A percentile compares a stretch with the other conserved stretches of the same genome.
Evolutionary conservation across 1,140 invertebrate genomes (phyloP).

Genomic region (Lysiphlebus fabarum): DNA sequence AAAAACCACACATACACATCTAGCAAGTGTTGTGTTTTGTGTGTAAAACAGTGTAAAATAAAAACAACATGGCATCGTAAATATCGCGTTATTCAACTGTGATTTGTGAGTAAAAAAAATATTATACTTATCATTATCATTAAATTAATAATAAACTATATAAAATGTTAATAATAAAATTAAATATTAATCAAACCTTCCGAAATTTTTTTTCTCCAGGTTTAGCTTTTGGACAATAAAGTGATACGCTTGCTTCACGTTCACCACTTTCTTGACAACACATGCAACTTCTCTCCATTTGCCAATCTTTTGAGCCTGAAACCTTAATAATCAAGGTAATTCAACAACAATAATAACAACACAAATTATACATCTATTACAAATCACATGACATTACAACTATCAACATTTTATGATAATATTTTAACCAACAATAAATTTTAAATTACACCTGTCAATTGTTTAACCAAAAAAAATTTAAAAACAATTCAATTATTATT

Average conservation of each 20-base stretch:
- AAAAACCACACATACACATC: too few species aligned
- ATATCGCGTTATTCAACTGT: slow-evolving; percentile 26
- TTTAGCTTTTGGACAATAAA: slow-evolving; percentile 86
- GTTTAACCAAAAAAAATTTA: too few species aligned
- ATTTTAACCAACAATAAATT: too few species aligned
- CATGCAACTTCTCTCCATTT: slow-evolving; percentile 92
- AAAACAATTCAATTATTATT: slow-evolving; percentile 9
- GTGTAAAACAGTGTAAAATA: slow-evolving; percentile 12
- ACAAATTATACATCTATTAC: too few species aligned
- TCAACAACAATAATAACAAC: too few species aligned
- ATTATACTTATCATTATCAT: neutral
- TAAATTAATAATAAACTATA: neutral
- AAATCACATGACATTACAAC: too few species aligned
- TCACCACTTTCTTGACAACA: slow-evolving; percentile 93
- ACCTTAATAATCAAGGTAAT: slow-evolving; percentile 61
- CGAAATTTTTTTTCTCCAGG: slow-evolving; percentile 79
- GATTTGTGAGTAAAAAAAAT: neutral
- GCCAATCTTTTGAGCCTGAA: slow-evolving; percentile 94
- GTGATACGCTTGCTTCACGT: slow-evolving; percentile 80
- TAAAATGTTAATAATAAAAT: slow-evolving; percentile 6
- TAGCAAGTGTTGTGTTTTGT: too few species aligned
- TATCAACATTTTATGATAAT: too few species aligned
- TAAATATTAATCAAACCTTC: slow-evolving; percentile 61
- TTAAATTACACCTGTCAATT: too few species aligned
- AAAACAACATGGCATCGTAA: slow-evolving; percentile 40